Base-by-base conservation (phyloP, 2,888 invertebrate genomes). In the Schizotus pectinicornis region DNA sequence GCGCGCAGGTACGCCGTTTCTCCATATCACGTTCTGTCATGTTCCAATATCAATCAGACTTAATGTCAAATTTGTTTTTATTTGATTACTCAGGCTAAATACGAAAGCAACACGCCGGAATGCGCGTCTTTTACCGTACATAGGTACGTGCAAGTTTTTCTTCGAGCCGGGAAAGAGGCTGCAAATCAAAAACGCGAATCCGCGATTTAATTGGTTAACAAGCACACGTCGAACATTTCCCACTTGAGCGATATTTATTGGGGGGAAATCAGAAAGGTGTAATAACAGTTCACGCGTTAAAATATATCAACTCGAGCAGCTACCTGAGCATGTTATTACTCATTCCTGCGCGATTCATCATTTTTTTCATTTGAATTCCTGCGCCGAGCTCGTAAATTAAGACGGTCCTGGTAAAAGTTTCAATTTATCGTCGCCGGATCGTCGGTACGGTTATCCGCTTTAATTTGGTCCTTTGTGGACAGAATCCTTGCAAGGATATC, bases 11-110 rank as follows among this genome's bases (percentile, higher is more conserved):
- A 54, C 49, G 47, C 49, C 53, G 49, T 49, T 32, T 63, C 67
- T 65, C 64, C 66, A 62, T 62, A 58, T 60, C 61, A 65, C 67
- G 66, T 67, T 62, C 65, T 65, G 69, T 70, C 71, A 71, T 70
- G 70, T 71, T 70, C 63, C 67, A 71, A 67, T 75, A 77, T 77
- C 77, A 77, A 76, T 77, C 76, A 77, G 74, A 72, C 71, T 77
- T 77, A 75, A 72, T 67, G 77, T 77, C 77, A 74, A 75, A 74
- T 74, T 74, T 72, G 71, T 71, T 73, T 71, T 72, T 72, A 69
- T 73, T 71, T 70, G 71, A 73, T 73, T 71, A 68, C 68, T 68
- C 67, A 59, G 63, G 50, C 67, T 65, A 68, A 70, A 63, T 59
- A 54, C 56, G 58, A 61, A 52, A 58, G 53, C 63, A 51, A 61